Evolutionary conservation across 2,888 invertebrate genomes (phyloP).

Genomic region (Homarus gammarus): DNA sequence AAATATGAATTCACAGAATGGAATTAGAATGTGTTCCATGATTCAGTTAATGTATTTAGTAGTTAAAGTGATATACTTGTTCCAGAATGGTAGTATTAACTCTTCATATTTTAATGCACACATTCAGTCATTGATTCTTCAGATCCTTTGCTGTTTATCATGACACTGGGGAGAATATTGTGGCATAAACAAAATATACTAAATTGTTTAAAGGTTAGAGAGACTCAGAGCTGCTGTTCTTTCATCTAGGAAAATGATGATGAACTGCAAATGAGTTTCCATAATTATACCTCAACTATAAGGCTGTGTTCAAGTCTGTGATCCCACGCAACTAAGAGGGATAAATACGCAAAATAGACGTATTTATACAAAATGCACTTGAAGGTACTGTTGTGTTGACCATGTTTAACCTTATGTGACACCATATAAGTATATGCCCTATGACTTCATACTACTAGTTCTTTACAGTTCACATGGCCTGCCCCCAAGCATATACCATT

Average conservation of each 20-base stretch:
- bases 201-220: neutral
- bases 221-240: constrained; percentile 55
- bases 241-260: constrained; percentile 43
- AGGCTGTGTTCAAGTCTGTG: constrained; percentile 76
- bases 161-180: too few relatives aligned
- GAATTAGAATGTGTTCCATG: too few relatives aligned
- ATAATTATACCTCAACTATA: constrained; percentile 75
- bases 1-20: neutral
- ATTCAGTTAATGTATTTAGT: too few relatives aligned
- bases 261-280: constrained; percentile 67
- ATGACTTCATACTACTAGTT: constrained; percentile 45
- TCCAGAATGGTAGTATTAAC: neutral
- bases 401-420: constrained; percentile 54
- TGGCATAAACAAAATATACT: too few relatives aligned
- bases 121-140: neutral
- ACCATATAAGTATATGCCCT: constrained; percentile 60
- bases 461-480: constrained; percentile 31
- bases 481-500: constrained; percentile 44
- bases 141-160: constrained; percentile 5
- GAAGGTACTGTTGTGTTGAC: constrained; percentile 70
- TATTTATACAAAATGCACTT: constrained; percentile 72
- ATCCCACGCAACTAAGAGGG: constrained; percentile 75
- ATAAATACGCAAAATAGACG: constrained; percentile 70
- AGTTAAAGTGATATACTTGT: too few relatives aligned
- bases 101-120: neutral